Conservation (phyloP, 2,888 invertebrate genomes). For the Tromatobia lineatoria region DNA sequence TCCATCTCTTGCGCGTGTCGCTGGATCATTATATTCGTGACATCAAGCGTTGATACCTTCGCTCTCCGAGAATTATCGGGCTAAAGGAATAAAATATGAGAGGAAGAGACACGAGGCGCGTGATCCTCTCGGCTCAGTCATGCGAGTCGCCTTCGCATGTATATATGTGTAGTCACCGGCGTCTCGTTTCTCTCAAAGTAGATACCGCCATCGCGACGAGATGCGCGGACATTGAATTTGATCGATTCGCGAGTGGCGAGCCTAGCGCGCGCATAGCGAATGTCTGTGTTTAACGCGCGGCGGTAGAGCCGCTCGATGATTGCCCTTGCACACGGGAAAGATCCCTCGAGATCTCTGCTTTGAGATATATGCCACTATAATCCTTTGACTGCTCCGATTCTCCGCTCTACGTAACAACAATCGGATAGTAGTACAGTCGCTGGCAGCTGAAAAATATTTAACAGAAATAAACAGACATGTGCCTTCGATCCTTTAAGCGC, state of each 20-base stretch:
- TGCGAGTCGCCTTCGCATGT: slow-evolving; percentile 53
- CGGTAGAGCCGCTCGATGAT: slow-evolving; percentile 45
- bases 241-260: slow-evolving; percentile 56
- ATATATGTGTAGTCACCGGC: neutral
- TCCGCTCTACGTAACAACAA: slow-evolving; percentile 23
- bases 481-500: neutral
- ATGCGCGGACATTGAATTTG: slow-evolving; percentile 62
- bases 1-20: slow-evolving; percentile 19
- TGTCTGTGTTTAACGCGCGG: slow-evolving; percentile 65
- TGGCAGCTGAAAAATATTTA: slow-evolving; percentile 20
- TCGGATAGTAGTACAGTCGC: slow-evolving; percentile 33
- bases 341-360: slow-evolving; percentile 35
- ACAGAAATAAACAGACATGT: neutral
- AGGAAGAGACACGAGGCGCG: slow-evolving; percentile 11
- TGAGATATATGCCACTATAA: slow-evolving; percentile 54
- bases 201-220: slow-evolving; percentile 56
- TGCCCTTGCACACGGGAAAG: slow-evolving; percentile 31
- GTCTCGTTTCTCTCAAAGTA: slow-evolving; percentile 57
- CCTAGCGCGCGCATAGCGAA: slow-evolving; percentile 39
- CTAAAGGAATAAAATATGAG: slow-evolving; percentile 47
- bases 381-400: slow-evolving; percentile 60
- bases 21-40: slow-evolving; percentile 52
- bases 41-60: slow-evolving; percentile 40
- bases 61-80: slow-evolving; percentile 46
- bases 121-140: slow-evolving; percentile 53